phyloP scores from a whole-genome alignment of 2,797 vertebrate genomes.

The Liasis olivaceus region DNA sequence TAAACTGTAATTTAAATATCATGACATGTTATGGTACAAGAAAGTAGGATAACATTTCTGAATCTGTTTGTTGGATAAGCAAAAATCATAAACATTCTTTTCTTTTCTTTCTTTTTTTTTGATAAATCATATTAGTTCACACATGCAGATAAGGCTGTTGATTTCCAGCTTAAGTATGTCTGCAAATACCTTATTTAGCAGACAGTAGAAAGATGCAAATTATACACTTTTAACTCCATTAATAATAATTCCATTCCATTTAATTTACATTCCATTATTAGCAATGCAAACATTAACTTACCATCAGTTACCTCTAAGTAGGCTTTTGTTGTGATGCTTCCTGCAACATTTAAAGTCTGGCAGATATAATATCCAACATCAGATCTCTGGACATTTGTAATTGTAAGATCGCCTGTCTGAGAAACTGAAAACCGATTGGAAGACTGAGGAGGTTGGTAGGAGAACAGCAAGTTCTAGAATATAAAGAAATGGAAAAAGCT shows the following conservation, averaged over 20 bases:
- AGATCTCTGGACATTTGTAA: slow-evolving; percentile 90
- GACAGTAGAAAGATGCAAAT: neutral
- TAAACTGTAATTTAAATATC: neutral
- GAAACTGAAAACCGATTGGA: slow-evolving; percentile 95
- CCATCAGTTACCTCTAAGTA: slow-evolving; percentile 97
- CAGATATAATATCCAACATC: slow-evolving; percentile 97
- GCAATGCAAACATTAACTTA: slow-evolving; percentile 67
- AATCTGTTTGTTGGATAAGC: neutral
- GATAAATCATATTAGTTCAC: neutral
- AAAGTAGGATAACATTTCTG: neutral
- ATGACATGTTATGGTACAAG: neutral
- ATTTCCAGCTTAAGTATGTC: neutral
- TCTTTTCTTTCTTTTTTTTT: neutral
- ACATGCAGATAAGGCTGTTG: neutral
- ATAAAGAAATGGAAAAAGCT: slow-evolving; percentile 1
- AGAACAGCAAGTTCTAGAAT: slow-evolving; percentile 93
- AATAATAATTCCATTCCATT: no score
- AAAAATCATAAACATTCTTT: neutral
- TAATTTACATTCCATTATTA: neutral
- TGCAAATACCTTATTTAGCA: neutral
- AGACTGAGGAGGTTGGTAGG: slow-evolving; percentile 93
- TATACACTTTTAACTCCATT: neutral
- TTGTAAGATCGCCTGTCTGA: slow-evolving; percentile 94
- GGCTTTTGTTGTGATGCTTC: slow-evolving; percentile 98
- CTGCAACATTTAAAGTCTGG: slow-evolving; percentile 97